These are phyloP conservation scores for Apamea crenata DNA, from an alignment of 2,888 invertebrate genomes.

Conservation along the genomic window DNA sequence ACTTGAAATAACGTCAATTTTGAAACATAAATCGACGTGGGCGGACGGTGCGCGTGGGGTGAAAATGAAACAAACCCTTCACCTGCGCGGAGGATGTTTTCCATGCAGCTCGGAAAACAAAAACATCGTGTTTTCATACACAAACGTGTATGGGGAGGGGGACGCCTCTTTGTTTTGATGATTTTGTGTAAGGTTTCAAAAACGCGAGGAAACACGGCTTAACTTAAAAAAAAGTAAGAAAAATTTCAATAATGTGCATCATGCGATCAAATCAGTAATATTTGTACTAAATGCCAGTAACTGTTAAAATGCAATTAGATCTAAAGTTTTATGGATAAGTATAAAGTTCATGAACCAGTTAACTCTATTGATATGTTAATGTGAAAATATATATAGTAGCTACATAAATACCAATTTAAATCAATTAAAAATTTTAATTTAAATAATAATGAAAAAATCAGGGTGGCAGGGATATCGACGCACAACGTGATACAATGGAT, in stretches of 20 bases:
- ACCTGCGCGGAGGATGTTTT: too few relatives aligned
- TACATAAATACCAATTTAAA: neutral
- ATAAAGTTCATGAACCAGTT: constrained; percentile 24
- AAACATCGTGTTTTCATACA: too few relatives aligned
- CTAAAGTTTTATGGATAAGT: constrained; percentile 7
- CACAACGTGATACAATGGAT: neutral
- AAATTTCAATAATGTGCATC: neutral
- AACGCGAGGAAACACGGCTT: too few relatives aligned
- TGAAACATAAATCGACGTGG: too few relatives aligned
- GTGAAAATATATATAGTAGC: constrained; percentile 23
- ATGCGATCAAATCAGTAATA: neutral
- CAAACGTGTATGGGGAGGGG: too few relatives aligned
- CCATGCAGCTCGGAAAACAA: too few relatives aligned
- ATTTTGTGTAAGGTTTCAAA: too few relatives aligned
- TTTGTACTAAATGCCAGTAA: constrained; percentile 1
- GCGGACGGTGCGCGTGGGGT: too few relatives aligned
- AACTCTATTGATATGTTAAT: constrained; percentile 57
- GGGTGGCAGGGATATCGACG: neutral
- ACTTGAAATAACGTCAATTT: too few relatives aligned
- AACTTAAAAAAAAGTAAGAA: neutral
- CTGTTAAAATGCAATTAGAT: constrained; percentile 39
- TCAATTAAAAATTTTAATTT: neutral
- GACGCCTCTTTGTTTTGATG: too few relatives aligned
- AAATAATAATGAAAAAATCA: neutral
- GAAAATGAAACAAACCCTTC: too few relatives aligned